Evolutionary conservation across 2,113 vertebrate species (phyloP).

Genomic region (Thalassoma bifasciatum): DNA sequence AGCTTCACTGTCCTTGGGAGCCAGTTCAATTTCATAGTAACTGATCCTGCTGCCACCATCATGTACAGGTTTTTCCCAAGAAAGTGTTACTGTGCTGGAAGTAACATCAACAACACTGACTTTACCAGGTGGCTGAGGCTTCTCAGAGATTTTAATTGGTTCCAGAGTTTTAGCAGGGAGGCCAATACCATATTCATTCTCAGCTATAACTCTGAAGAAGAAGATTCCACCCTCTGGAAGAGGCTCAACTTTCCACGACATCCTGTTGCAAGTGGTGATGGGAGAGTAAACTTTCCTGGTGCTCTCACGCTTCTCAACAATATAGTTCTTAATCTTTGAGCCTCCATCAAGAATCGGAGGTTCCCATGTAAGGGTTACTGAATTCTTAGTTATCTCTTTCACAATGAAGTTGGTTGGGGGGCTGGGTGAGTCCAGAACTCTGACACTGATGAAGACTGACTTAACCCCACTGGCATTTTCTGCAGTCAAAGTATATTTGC

Average conservation of each 20-base stretch:
- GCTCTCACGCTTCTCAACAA: constrained; percentile 97
- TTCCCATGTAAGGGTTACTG: constrained; percentile 95
- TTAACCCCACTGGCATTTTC: constrained; percentile 96
- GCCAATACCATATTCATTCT: constrained; percentile 96
- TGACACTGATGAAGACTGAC: constrained; percentile 95
- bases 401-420: constrained; percentile 91
- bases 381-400: constrained; percentile 95
- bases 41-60: constrained; percentile 97
- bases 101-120: constrained; percentile 94
- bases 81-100: constrained; percentile 89
- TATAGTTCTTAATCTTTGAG: constrained; percentile 96
- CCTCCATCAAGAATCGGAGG: constrained; percentile 95
- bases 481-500: constrained; percentile 93
- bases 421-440: constrained; percentile 95
- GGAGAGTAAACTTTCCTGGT: constrained; percentile 96
- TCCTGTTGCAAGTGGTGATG: constrained; percentile 93
- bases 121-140: constrained; percentile 97
- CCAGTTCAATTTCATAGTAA: constrained; percentile 95
- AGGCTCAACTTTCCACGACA: constrained; percentile 93
- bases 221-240: constrained; percentile 95
- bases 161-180: constrained; percentile 91
- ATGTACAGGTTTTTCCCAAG: constrained; percentile 95
- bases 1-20: constrained; percentile 90
- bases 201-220: constrained; percentile 95
- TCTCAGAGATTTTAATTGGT: constrained; percentile 95